phyloP scores from a whole-genome alignment of 2,888 invertebrate genomes.

The Nomada ferruginata region DNA sequence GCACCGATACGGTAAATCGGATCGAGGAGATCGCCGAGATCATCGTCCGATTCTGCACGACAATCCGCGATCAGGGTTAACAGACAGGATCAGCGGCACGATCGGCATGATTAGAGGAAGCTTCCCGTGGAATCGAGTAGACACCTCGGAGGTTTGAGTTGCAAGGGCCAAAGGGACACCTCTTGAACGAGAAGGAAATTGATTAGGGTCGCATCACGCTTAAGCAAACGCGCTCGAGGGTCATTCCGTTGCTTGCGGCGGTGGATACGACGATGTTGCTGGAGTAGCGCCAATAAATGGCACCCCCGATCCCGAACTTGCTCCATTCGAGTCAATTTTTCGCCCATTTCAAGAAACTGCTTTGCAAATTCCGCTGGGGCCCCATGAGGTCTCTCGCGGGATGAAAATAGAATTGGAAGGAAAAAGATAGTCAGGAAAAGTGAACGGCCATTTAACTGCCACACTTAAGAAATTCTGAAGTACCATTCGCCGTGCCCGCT shows the following conservation, averaged over 20 bases:
- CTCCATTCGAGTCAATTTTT: constrained; percentile 61
- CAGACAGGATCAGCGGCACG: constrained; percentile 16
- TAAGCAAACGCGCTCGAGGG: constrained; percentile 61
- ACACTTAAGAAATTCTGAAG: not conserved
- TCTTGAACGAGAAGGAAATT: constrained; percentile 66
- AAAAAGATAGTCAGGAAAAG: not conserved
- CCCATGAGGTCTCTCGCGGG: not conserved
- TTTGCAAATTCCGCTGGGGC: not conserved
- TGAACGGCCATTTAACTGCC: not conserved
- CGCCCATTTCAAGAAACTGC: not conserved
- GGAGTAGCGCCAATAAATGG: constrained; percentile 65
- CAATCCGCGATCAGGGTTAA: constrained; percentile 32
- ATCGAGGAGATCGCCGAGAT: not conserved
- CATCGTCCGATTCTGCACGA: not conserved
- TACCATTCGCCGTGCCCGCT: not conserved
- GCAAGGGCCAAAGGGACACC: not conserved
- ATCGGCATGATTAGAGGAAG: constrained; percentile 50
- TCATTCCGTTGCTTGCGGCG: constrained; percentile 35
- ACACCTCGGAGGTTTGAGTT: constrained; percentile 34
- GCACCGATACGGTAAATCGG: not conserved
- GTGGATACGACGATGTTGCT: constrained; percentile 39
- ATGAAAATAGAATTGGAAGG: not conserved
- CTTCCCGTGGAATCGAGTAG: constrained; percentile 36
- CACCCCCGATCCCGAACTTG: constrained; percentile 65
- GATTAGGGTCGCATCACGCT: constrained; percentile 65